phyloP scores from a whole-genome alignment of 2,888 invertebrate genomes.

The Caradrina clavipalpis region DNA sequence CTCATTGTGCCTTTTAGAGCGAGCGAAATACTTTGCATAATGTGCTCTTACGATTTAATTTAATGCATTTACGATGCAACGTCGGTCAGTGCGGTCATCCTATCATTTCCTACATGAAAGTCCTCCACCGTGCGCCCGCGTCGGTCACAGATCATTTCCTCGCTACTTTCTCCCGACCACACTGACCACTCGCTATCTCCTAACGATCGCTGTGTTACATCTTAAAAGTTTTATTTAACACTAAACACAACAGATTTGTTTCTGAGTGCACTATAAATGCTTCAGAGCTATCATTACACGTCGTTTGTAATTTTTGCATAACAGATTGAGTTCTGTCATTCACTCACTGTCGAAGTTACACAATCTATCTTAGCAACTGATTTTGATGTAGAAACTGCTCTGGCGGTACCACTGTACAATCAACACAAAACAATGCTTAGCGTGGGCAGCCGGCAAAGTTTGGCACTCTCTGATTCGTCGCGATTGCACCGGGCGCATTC shows the following conservation, averaged over 20 bases:
- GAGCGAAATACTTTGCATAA: conserved; percentile 21
- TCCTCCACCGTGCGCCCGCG: conserved; percentile 57
- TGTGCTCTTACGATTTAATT: conserved; percentile 23
- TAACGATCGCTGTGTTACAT: conserved; percentile 35
- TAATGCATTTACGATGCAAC: conserved; percentile 14
- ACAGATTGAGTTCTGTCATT: conserved; percentile 40
- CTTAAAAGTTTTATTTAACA: conserved; percentile 41
- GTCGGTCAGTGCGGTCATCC: conserved; percentile 49
- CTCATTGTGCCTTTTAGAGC: conserved; percentile 20
- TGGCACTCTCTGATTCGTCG: background rate
- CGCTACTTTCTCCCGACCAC: conserved; percentile 70
- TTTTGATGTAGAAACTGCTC: conserved; percentile 54
- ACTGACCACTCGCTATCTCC: conserved; percentile 58
- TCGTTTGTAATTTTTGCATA: conserved; percentile 38
- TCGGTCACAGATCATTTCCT: conserved; percentile 70
- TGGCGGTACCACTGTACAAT: conserved; percentile 53
- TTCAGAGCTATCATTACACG: conserved; percentile 35
- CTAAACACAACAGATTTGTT: conserved; percentile 16
- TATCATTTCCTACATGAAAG: conserved; percentile 65
- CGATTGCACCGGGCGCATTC: conserved; percentile 5
- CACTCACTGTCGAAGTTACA: conserved; percentile 47
- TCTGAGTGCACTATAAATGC: conserved; percentile 14
- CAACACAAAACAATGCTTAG: conserved; percentile 61
- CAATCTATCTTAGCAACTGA: conserved; percentile 41
- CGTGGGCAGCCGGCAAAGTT: conserved; percentile 60